Evolutionary conservation across 2,113 vertebrate species (phyloP).

Genomic region (Piprites chloris): DNA sequence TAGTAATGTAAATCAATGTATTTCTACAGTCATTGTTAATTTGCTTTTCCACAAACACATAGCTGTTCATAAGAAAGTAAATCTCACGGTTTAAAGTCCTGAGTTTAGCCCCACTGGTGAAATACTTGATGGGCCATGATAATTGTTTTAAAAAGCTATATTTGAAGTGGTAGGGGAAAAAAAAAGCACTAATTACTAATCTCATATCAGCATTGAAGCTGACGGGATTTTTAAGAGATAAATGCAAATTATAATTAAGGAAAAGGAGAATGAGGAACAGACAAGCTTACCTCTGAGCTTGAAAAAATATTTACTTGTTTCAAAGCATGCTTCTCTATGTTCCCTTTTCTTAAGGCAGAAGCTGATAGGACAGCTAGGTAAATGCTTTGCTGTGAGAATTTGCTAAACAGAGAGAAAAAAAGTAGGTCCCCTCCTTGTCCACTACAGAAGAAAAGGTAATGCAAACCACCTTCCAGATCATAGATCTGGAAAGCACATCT

Average conservation of each 20-base stretch:
- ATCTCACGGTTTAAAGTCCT: background rate
- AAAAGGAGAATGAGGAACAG: background rate
- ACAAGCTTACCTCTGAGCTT: background rate
- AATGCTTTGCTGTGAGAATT: background rate
- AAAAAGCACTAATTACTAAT: background rate
- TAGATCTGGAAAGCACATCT: background rate
- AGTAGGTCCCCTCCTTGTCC: background rate
- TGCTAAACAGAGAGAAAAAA: background rate
- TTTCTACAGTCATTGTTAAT: background rate
- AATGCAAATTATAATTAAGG: background rate
- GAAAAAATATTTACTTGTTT: background rate
- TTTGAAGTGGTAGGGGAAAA: background rate
- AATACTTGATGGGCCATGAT: background rate
- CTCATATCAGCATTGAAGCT: background rate
- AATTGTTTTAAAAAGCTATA: background rate
- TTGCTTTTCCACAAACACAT: background rate
- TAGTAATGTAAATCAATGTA: background rate
- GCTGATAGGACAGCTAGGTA: background rate
- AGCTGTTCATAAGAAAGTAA: background rate
- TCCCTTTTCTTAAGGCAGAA: background rate
- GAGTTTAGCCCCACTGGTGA: background rate
- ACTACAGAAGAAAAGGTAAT: background rate
- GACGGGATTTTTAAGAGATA: background rate
- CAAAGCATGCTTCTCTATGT: background rate
- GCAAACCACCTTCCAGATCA: background rate